phyloP scores from a whole-genome alignment of 2,797 vertebrate species.

The Lutjanus argentimaculatus region DNA sequence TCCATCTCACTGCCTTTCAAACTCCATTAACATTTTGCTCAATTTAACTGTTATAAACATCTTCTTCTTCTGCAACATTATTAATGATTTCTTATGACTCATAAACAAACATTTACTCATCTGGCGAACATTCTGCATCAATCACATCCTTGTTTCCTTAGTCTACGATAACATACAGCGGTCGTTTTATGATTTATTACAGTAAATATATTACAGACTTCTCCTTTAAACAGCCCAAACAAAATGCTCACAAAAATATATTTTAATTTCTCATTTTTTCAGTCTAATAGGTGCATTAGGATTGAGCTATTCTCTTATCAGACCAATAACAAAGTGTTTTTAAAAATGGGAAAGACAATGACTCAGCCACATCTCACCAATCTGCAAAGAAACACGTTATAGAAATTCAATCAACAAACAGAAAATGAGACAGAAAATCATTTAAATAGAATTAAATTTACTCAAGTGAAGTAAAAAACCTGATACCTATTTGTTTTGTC shows the following conservation, averaged over 20 bases:
- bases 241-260: neutral
- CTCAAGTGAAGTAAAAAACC: neutral
- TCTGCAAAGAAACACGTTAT: neutral
- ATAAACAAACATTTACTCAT: no score
- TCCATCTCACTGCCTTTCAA: no score
- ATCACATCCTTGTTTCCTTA: no score
- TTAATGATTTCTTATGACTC: no score
- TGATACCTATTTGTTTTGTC: neutral
- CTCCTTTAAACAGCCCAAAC: neutral
- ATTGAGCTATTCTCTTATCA: neutral
- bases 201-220: no score
- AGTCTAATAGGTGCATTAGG: neutral
- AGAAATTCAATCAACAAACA: neutral
- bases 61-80: no score
- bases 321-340: neutral
- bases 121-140: no score
- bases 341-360: neutral
- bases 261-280: neutral
- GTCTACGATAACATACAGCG: no score
- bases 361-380: neutral
- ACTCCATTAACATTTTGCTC: no score
- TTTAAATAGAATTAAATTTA: neutral
- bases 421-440: constrained; percentile 28
- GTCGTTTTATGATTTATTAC: no score
- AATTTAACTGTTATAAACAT: no score